Base-by-base conservation (phyloP, 2,797 vertebrate species). In the Arnoldichthys spilopterus region DNA sequence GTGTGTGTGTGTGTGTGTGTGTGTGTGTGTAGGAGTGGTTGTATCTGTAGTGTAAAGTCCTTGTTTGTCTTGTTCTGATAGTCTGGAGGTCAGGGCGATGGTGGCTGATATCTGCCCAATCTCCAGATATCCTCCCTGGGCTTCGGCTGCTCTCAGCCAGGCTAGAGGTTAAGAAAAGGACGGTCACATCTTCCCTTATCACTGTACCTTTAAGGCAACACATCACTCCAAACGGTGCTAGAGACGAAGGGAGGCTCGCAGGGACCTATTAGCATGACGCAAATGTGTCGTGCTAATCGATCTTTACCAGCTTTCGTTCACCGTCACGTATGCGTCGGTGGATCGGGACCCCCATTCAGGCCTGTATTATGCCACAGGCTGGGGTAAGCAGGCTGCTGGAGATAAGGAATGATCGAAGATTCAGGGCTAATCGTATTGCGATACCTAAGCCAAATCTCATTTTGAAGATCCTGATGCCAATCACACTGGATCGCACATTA, bases 131-230 rank as follows among this genome's bases (percentile, higher is more conserved):
- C 78, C 32, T 74, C 47, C 16, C n/a, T 69, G 43, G 64, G 64
- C 18, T 61, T 49, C 20, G 51, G 62, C 62, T 68, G 66, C 66
- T 7, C 66, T 68, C 15, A 28, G 66, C 18, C 26, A 4, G 66
- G 43, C 43, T 74, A 64, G 64, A 68, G 78, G 64, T 74, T 62
- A 62, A 64, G 53, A 79, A 67, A 68, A 61, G 40, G 28, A 79
- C 54, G 4, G 15, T 7, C 6, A 49, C 30, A 68, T 32, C 15
- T 68, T 8, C 26, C n/a, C 71, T 66, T 24, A 49, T 49, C 15
- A 30, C 24, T 49, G 28, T 28, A 2, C 26, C 13, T 61, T 61
- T 61, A 54, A 73, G 59, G 30, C 13, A 4, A n/a, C 11, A 68
- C 63, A 18, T 58, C 37, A 67, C 4, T 12, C 16, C 1, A 45